These are phyloP conservation scores for Hermaeophaga mercurialis DNA, from an alignment of 2,888 invertebrate species.

Conservation along the genomic window DNA sequence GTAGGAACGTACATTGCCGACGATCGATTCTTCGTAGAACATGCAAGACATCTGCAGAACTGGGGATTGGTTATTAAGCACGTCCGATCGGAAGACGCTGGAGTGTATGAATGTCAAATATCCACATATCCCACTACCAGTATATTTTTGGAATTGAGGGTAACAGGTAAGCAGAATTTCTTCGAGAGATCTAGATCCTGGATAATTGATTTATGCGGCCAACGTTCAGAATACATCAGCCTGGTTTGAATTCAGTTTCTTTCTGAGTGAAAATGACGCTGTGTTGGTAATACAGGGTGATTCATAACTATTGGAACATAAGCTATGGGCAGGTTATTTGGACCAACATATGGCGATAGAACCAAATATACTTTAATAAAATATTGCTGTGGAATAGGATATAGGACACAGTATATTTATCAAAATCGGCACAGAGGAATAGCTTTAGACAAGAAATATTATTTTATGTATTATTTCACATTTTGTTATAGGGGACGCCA, in stretches of 20 bases:
- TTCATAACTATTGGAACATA: too few species aligned
- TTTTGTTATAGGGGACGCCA: too few species aligned
- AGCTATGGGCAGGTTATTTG: too few species aligned
- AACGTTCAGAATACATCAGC: neutral
- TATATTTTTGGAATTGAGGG: slow-evolving; percentile 73
- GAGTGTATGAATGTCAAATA: slow-evolving; percentile 79
- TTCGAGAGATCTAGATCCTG: neutral
- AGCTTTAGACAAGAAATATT: too few species aligned
- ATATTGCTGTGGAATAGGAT: too few species aligned
- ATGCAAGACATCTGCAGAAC: slow-evolving; percentile 66
- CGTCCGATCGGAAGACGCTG: slow-evolving; percentile 71
- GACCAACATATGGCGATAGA: too few species aligned
- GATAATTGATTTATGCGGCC: neutral
- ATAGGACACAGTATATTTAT: too few species aligned
- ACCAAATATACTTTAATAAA: too few species aligned
- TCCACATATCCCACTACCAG: slow-evolving; percentile 79
- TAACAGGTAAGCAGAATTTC: slow-evolving; percentile 64
- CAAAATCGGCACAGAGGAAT: too few species aligned
- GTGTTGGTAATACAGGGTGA: too few species aligned
- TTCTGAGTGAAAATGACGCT: too few species aligned
- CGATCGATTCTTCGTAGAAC: slow-evolving; percentile 67
- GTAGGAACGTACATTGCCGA: slow-evolving; percentile 70
- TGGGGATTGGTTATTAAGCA: slow-evolving; percentile 71
- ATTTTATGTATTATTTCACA: too few species aligned
- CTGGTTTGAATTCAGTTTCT: neutral